phyloP scores from a whole-genome alignment of 2,797 vertebrate genomes.

The Helostoma temminkii region DNA sequence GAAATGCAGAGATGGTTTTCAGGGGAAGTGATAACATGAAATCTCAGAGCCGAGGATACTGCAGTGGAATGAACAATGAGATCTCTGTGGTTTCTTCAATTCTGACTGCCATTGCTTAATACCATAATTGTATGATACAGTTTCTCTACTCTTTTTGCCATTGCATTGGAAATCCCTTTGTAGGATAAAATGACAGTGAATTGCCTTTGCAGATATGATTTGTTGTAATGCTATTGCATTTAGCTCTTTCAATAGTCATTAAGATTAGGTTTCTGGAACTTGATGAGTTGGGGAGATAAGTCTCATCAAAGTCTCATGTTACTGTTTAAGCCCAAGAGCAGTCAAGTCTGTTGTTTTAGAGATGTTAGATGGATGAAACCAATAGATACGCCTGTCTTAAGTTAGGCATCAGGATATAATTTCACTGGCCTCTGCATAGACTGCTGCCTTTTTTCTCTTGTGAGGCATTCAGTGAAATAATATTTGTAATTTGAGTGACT shows the following conservation, averaged over 20 bases:
- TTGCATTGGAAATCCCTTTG: fast-evolving
- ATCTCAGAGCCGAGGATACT: too few relatives aligned
- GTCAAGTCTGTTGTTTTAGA: constrained; percentile 26
- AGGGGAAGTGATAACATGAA: too few relatives aligned
- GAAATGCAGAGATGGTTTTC: background rate
- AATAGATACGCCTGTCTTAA: constrained; percentile 14
- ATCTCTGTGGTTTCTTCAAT: constrained; percentile 7
- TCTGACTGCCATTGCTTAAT: constrained; percentile 10
- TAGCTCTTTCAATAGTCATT: constrained; percentile 13
- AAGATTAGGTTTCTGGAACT: constrained; percentile 51
- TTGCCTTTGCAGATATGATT: background rate
- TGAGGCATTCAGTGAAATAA: background rate
- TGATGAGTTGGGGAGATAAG: constrained; percentile 53
- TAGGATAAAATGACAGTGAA: background rate
- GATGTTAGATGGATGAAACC: constrained; percentile 18
- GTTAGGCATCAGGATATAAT: constrained; percentile 25
- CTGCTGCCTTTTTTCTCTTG: background rate
- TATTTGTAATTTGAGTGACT: background rate
- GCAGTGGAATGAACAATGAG: constrained; percentile 33
- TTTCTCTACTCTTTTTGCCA: background rate
- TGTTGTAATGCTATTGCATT: background rate
- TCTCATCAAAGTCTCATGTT: constrained; percentile 57
- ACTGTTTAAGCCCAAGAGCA: constrained; percentile 28
- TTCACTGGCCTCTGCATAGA: constrained; percentile 5
- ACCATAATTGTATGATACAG: constrained; percentile 5